These are phyloP conservation scores for Forficula auricularia DNA, from an alignment of 1,140 invertebrate species.

Conservation along the genomic window DNA sequence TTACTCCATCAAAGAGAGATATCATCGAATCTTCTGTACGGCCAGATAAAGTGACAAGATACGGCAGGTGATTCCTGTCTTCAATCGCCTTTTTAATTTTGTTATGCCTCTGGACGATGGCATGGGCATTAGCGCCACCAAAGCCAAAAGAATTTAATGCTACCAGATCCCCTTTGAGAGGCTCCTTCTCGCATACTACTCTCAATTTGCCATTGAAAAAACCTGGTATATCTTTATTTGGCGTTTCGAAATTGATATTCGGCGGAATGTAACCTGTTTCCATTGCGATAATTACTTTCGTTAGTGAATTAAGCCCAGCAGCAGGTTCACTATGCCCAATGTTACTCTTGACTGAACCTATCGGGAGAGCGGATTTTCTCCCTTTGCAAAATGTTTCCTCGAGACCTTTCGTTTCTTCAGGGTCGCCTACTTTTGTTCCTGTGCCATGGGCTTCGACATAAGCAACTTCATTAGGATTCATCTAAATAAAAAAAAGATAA, in stretches of 20 bases:
- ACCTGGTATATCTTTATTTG: conserved; percentile 54
- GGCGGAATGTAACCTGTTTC: conserved; percentile 53
- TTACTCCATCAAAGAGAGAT: too few relatives aligned
- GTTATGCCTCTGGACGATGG: too few relatives aligned
- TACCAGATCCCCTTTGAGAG: conserved; percentile 36
- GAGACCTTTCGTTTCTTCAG: conserved; percentile 43
- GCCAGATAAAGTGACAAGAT: too few relatives aligned
- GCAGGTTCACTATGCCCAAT: conserved; percentile 44
- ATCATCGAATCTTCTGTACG: too few relatives aligned
- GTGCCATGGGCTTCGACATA: too few relatives aligned
- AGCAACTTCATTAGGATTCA: too few relatives aligned
- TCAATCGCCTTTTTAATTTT: too few relatives aligned
- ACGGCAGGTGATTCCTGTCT: too few relatives aligned
- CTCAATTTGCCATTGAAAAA: conserved; percentile 45
- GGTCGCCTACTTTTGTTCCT: conserved; percentile 43
- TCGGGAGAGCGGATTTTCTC: conserved; percentile 30
- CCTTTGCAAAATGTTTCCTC: conserved; percentile 35
- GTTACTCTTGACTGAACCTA: conserved; percentile 44
- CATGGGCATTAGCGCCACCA: conserved; percentile 46
- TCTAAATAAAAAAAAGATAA: too few relatives aligned
- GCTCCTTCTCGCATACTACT: conserved; percentile 34
- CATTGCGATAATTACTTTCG: conserved; percentile 37
- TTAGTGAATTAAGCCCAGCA: conserved; percentile 23
- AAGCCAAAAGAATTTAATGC: conserved; percentile 57
- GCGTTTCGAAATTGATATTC: conserved; percentile 57